Conservation (phyloP, 2,113 vertebrate genomes). For the Phrynosoma platyrhinos region DNA sequence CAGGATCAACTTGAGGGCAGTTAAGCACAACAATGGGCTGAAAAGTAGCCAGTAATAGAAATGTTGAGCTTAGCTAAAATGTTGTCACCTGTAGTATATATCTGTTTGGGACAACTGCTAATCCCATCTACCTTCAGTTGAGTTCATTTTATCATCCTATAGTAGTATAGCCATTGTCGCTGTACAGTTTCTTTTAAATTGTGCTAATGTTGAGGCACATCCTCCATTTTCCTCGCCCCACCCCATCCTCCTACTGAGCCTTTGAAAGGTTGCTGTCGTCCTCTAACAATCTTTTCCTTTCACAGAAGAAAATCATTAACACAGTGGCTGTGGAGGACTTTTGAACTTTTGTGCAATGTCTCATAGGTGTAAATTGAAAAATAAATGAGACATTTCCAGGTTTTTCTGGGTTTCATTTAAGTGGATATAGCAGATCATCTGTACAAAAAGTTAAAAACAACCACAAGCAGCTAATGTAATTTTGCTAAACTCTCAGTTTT, state of each 20-base stretch:
- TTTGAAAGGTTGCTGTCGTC: not conserved
- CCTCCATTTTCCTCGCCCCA: no score
- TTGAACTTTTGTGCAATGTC: slow-evolving; percentile 11
- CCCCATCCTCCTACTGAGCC: not conserved
- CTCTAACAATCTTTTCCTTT: slow-evolving; percentile 14
- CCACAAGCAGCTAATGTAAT: not conserved
- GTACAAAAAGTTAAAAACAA: not conserved
- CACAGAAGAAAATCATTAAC: slow-evolving; percentile 26
- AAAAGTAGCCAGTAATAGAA: no score
- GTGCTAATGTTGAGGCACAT: not conserved
- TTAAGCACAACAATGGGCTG: no score
- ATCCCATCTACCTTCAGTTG: no score
- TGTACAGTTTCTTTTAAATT: not conserved
- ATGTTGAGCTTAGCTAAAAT: no score
- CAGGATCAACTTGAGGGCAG: no score
- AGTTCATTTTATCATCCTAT: not conserved
- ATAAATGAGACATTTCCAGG: not conserved
- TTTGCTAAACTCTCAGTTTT: not conserved
- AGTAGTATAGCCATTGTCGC: not conserved
- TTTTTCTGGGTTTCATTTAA: slow-evolving; percentile 18
- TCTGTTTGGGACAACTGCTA: no score
- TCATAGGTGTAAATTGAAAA: slow-evolving; percentile 39
- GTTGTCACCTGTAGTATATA: no score
- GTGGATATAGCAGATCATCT: not conserved
- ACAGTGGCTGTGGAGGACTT: not conserved